phyloP scores from a whole-genome alignment of 2,888 invertebrate genomes.

The Tuberolachnus salignus region DNA sequence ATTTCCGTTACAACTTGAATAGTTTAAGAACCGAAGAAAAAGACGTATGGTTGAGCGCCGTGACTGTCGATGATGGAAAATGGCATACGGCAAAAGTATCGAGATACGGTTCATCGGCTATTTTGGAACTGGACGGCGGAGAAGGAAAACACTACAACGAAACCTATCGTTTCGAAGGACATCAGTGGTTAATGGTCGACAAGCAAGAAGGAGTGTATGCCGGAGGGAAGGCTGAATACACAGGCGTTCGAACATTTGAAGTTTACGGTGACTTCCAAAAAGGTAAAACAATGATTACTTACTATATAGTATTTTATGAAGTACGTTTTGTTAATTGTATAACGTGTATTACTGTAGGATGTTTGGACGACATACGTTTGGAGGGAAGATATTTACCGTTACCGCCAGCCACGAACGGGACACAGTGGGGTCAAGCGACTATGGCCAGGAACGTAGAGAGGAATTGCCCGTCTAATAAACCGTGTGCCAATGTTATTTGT shows the following conservation, averaged over 20 bases:
- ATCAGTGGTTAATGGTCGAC: constrained; percentile 89
- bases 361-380: constrained; percentile 82
- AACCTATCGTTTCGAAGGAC: constrained; percentile 86
- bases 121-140: constrained; percentile 90
- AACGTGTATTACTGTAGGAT: constrained; percentile 65
- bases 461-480: constrained; percentile 93
- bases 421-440: constrained; percentile 93
- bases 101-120: constrained; percentile 90
- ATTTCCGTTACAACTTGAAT: constrained; percentile 92
- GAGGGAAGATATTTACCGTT: constrained; percentile 94
- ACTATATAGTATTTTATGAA: background rate
- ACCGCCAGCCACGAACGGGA: constrained; percentile 92
- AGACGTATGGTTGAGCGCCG: constrained; percentile 86
- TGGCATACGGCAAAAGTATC: constrained; percentile 95
- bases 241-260: constrained; percentile 90
- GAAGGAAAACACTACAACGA: constrained; percentile 93
- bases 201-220: constrained; percentile 95
- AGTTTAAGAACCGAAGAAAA: constrained; percentile 84
- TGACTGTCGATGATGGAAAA: constrained; percentile 92
- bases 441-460: constrained; percentile 90
- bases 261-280: constrained; percentile 94
- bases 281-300: constrained; percentile 66
- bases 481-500: constrained; percentile 92
- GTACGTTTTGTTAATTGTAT: background rate
- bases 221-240: constrained; percentile 94